A percentile compares a stretch with the other conserved stretches of the same genome.
phyloP scores from a whole-genome alignment of 2,888 invertebrate genomes.

The Heliconius charithonia region DNA sequence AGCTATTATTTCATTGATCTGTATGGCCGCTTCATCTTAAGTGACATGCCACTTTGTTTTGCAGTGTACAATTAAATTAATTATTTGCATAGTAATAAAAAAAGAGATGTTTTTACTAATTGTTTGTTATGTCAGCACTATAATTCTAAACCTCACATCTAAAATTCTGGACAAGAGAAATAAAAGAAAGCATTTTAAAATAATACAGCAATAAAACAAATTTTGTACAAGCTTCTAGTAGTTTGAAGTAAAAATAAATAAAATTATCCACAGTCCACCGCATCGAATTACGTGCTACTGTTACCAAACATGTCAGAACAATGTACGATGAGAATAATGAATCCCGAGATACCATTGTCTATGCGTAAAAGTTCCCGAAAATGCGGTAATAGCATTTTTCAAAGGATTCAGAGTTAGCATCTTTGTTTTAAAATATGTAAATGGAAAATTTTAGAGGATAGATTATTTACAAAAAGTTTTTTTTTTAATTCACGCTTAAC shows the following conservation, averaged over 20 bases:
- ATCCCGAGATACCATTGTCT: not conserved
- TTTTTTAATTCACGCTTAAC: too few species aligned
- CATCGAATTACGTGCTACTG: conserved; percentile 49
- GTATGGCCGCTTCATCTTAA: not conserved
- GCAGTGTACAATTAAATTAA: too few species aligned
- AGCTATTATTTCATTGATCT: not conserved
- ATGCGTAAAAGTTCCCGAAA: conserved; percentile 14
- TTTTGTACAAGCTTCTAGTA: conserved; percentile 32
- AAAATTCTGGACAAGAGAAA: not conserved
- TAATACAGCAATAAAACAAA: conserved; percentile 27
- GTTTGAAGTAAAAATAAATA: conserved; percentile 49
- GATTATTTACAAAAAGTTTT: too few species aligned
- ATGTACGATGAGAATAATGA: conserved; percentile 28
- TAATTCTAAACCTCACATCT: not conserved
- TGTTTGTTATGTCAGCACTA: not conserved
- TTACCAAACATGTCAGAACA: conserved; percentile 29
- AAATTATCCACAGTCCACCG: conserved; percentile 44
- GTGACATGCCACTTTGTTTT: not conserved
- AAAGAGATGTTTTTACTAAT: not conserved
- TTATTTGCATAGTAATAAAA: not conserved
- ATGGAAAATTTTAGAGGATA: not conserved
- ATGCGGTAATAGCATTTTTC: not conserved
- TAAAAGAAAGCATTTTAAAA: conserved; percentile 16
- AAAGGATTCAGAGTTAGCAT: conserved; percentile 1
- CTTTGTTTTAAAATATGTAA: not conserved